These are phyloP conservation scores for Calyptomena viridis DNA, from an alignment of 2,113 vertebrate genomes.

Conservation along the genomic window DNA sequence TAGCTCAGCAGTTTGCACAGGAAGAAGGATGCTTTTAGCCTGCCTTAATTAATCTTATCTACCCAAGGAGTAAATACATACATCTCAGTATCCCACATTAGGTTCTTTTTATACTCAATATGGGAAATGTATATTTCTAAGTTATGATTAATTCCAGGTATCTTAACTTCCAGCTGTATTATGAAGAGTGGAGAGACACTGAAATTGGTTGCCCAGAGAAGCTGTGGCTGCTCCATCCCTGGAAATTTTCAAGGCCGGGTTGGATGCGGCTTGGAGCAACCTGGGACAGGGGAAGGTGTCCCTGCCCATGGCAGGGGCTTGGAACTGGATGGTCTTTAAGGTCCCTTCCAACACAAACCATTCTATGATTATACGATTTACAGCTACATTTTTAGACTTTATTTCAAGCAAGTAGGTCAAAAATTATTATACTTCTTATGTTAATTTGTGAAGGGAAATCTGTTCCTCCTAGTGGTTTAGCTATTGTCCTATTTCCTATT, in stretches of 20 bases:
- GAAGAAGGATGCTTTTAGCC: neutral
- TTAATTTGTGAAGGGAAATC: neutral
- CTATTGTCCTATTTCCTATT: neutral
- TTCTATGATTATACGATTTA: neutral
- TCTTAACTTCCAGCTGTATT: too few relatives aligned
- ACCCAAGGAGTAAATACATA: too few relatives aligned
- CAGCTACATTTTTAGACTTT: neutral
- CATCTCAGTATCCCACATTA: neutral
- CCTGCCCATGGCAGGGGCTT: neutral
- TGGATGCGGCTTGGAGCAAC: neutral
- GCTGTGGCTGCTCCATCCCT: neutral
- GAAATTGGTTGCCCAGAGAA: neutral
- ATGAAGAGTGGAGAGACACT: neutral
- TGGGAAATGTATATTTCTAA: neutral
- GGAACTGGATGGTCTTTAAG: neutral
- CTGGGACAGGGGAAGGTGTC: neutral
- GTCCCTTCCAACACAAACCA: neutral
- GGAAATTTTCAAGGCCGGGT: neutral
- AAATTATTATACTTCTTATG: neutral
- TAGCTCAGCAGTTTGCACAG: neutral
- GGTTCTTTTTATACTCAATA: neutral
- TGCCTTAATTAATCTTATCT: neutral
- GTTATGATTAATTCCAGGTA: neutral
- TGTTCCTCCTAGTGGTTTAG: neutral
- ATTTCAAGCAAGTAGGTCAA: neutral